Percentiles rank a stretch among this genome's conserved stretches.
These are phyloP conservation scores for Peromyscus polionotus DNA, from an alignment of 2,113 vertebrate genomes.

Conservation along the genomic window DNA sequence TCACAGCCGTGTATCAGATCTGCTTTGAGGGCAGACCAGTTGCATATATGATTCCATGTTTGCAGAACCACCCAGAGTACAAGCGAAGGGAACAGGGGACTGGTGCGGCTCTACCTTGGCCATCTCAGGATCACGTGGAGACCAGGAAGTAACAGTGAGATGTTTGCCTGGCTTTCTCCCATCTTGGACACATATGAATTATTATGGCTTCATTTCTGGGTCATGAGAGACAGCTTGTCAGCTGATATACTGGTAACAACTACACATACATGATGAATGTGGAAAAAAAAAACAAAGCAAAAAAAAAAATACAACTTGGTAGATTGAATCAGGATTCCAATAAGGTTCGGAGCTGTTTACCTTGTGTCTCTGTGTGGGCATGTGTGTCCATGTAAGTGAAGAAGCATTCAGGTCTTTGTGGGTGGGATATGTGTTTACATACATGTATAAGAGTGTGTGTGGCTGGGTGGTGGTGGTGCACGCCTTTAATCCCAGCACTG, in stretches of 20 bases:
- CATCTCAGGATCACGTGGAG: conserved; percentile 44
- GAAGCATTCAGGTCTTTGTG: no score
- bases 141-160: conserved; percentile 47
- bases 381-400: neutral
- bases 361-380: neutral
- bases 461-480: neutral
- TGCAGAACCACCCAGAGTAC: conserved; percentile 93
- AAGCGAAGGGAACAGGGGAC: conserved; percentile 72
- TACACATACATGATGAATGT: conserved; percentile 24
- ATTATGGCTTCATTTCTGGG: neutral
- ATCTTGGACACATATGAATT: conserved; percentile 2
- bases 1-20: conserved; percentile 92
- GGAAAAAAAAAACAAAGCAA: neutral
- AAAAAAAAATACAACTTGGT: neutral
- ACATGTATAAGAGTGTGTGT: neutral
- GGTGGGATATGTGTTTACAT: neutral
- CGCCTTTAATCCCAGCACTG: no score
- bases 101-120: conserved; percentile 30
- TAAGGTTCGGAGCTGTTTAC: neutral
- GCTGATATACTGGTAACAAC: conserved; percentile 39
- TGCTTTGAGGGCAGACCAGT: conserved; percentile 92
- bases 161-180: conserved; percentile 47
- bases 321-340: neutral
- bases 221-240: neutral
- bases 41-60: conserved; percentile 90